Evolutionary conservation across 2,888 invertebrate species (phyloP).

Genomic region (Meliscaeva auricollis): DNA sequence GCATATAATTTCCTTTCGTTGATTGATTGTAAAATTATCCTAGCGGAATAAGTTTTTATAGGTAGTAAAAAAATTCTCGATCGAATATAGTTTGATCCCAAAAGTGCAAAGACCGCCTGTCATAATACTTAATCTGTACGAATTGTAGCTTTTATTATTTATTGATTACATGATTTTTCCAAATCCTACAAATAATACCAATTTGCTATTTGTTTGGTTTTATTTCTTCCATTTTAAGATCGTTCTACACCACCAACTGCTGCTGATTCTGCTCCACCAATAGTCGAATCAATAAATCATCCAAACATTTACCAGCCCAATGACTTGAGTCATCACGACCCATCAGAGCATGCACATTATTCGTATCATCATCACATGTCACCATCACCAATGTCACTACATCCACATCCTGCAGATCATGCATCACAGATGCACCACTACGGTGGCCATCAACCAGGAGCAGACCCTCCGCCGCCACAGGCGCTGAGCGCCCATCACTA

Average conservation of each 20-base stretch:
- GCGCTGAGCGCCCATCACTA: constrained; percentile 77
- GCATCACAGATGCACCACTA: constrained; percentile 78
- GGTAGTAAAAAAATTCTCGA: too few species aligned
- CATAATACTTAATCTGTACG: too few species aligned
- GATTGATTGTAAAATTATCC: too few species aligned
- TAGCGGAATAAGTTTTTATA: too few species aligned
- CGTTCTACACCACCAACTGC: constrained; percentile 81
- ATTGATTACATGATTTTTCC: too few species aligned
- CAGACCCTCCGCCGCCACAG: constrained; percentile 63
- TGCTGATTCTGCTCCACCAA: constrained; percentile 80
- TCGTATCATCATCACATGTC: constrained; percentile 81
- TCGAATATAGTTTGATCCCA: too few species aligned
- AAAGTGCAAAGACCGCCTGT: too few species aligned
- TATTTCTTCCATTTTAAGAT: constrained; percentile 64
- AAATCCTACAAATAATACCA: not conserved
- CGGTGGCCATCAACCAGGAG: constrained; percentile 62
- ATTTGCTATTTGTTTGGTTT: not conserved
- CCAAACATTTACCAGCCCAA: constrained; percentile 74
- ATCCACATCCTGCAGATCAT: constrained; percentile 79
- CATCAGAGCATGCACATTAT: constrained; percentile 69
- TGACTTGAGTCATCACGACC: constrained; percentile 71
- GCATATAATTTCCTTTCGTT: too few species aligned
- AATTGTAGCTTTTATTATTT: too few species aligned
- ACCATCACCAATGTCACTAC: constrained; percentile 78
- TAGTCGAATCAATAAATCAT: constrained; percentile 81